Conservation (phyloP, 30 jellyfish, hydroid and myxozoan genomes). For the Turritopsis rubra region DNA sequence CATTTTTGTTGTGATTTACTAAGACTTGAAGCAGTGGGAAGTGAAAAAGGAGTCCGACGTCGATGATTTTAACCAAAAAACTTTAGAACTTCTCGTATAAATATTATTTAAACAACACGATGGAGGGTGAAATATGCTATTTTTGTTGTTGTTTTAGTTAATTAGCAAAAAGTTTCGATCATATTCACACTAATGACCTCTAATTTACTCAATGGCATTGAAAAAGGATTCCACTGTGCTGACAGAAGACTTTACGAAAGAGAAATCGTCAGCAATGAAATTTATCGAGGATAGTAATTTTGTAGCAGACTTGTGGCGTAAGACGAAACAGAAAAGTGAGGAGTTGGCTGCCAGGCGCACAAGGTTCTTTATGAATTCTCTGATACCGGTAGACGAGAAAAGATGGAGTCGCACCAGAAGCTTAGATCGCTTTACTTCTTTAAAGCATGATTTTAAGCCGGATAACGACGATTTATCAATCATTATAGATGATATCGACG, state of each 20-base stretch:
- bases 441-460: neutral
- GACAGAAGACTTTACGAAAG: neutral
- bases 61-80: neutral
- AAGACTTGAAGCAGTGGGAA: neutral
- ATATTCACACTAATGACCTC: neutral
- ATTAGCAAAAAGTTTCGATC: neutral
- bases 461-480: neutral
- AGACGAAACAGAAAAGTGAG: neutral
- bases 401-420: neutral
- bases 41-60: neutral
- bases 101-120: neutral
- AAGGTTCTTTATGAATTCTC: neutral
- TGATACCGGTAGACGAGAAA: neutral
- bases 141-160: neutral
- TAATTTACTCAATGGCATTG: neutral
- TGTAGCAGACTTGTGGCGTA: slow-evolving; percentile 9
- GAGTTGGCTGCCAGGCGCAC: neutral
- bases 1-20: no score
- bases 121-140: neutral
- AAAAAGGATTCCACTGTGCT: neutral
- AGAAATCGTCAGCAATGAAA: neutral
- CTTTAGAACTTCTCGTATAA: neutral
- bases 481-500: neutral
- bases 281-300: neutral
- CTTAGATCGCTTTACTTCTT: neutral